Base-by-base conservation (phyloP, 2,888 invertebrate genomes). In the Furcula furcula region DNA sequence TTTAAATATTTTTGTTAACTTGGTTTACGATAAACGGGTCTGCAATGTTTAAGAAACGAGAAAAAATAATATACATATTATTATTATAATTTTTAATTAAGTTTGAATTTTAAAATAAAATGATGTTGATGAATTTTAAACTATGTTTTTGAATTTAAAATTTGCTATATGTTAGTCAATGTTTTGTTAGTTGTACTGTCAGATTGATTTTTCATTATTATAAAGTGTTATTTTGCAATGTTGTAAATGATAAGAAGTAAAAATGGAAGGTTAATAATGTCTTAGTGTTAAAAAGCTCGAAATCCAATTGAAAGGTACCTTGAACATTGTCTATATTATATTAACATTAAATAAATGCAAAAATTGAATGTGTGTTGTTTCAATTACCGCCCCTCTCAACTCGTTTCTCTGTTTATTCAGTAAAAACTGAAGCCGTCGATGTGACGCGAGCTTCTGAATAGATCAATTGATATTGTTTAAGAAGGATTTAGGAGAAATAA, bases 261-360 rank as follows among this genome's bases (percentile, higher is more conserved):
- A 77, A 71, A 75, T 75, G 76, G 76, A 67, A 77, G 79, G 79
- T 79, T 77, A 79, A n/a, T 75, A 76, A 80, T 84, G 82, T 85
- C 78, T 84, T 87, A 86, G 85, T 82, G 85, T 85, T 79, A 68
- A 72, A 76, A 84, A 80, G 76, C 84, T 86, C 83, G 83, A 82
- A 78, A 87, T 85, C 86, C 87, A 85, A 88, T 88, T 82, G 71
- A 84, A 86, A 83, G 84, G 86, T 87, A 88, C 87, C 86, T 87
- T 88, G 82, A 85, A 87, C 85, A 86, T 86, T 88, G 87, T 89
- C 86, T 89, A 85, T 86, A 87, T 85, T 88, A 89, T 81, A 85
- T 88, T 89, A 88, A 88, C 86, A 89, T 86, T 88, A 85, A 86
- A 88, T 89, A 88, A 89, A 89, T 82, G 77, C 77, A 76, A 86